Percentiles rank a stretch among this genome's conserved stretches.
Conservation (phyloP, 1,140 invertebrate genomes). For the Copidosoma floridanum region DNA sequence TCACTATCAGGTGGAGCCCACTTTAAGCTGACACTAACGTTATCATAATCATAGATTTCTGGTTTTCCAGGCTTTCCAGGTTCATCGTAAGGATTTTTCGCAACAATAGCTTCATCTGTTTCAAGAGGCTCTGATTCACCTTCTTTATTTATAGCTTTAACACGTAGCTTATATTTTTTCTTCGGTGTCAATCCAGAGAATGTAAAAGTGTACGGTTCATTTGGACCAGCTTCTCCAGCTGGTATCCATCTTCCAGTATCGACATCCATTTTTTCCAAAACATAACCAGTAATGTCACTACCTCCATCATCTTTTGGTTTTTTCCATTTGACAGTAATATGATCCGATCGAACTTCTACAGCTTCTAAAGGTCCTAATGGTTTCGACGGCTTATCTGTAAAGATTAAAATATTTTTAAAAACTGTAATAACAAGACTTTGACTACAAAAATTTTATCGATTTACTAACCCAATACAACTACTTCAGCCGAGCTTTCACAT, state of each 20-base stretch:
- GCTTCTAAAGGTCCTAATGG: conserved; percentile 84
- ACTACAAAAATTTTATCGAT: neutral
- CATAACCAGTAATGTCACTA: conserved; percentile 89
- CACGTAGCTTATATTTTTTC: conserved; percentile 97
- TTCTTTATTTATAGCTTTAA: conserved; percentile 97
- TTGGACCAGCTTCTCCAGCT: conserved; percentile 84
- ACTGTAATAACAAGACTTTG: neutral
- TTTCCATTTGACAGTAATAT: conserved; percentile 93
- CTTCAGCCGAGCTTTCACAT: conserved; percentile 79
- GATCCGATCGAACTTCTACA: conserved; percentile 84
- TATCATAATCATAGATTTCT: conserved; percentile 91
- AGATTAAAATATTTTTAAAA: conserved; percentile 24
- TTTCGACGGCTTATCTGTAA: conserved; percentile 76
- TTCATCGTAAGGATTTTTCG: conserved; percentile 96
- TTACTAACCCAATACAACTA: conserved; percentile 77
- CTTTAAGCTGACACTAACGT: conserved; percentile 82
- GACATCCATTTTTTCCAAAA: conserved; percentile 95
- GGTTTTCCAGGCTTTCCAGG: conserved; percentile 87
- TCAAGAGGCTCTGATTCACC: conserved; percentile 95
- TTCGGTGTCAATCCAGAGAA: conserved; percentile 93
- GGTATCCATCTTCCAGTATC: conserved; percentile 90
- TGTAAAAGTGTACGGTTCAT: conserved; percentile 72
- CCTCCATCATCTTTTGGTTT: conserved; percentile 93
- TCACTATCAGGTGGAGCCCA: conserved; percentile 89
- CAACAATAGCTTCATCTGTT: conserved; percentile 81